These are phyloP conservation scores for Brachylomia viminalis DNA, from an alignment of 2,888 invertebrate genomes.

Conservation along the genomic window DNA sequence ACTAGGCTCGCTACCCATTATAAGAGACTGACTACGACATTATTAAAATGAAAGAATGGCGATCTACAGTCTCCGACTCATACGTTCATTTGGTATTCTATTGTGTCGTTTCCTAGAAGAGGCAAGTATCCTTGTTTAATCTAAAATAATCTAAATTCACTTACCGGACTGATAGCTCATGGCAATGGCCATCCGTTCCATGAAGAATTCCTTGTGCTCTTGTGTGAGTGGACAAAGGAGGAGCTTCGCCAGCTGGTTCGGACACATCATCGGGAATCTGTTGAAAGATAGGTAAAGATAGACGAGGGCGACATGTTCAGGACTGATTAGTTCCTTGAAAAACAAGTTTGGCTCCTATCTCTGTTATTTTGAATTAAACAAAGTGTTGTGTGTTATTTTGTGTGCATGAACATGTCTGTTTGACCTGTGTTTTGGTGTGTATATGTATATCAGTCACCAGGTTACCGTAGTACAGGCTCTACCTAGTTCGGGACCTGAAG, in stretches of 20 bases:
- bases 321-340: neutral
- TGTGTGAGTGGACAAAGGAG: slow-evolving; percentile 94
- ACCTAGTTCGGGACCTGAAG: too few relatives aligned
- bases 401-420: too few relatives aligned
- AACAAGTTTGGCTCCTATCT: too few relatives aligned
- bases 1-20: neutral
- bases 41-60: neutral
- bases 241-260: slow-evolving; percentile 95
- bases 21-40: neutral
- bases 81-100: neutral
- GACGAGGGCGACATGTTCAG: neutral
- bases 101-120: neutral
- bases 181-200: slow-evolving; percentile 96
- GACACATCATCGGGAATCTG: slow-evolving; percentile 98
- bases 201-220: slow-evolving; percentile 96
- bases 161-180: slow-evolving; percentile 96
- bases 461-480: too few relatives aligned
- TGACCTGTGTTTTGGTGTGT: too few relatives aligned
- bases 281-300: neutral
- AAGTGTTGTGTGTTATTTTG: too few relatives aligned
- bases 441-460: too few relatives aligned
- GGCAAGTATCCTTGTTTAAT: neutral
- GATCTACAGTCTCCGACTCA: neutral
- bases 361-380: too few relatives aligned
- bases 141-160: neutral